These are phyloP conservation scores for Tetraodon nigroviridis DNA, from an alignment of 2,113 vertebrate genomes.

Conservation along the genomic window DNA sequence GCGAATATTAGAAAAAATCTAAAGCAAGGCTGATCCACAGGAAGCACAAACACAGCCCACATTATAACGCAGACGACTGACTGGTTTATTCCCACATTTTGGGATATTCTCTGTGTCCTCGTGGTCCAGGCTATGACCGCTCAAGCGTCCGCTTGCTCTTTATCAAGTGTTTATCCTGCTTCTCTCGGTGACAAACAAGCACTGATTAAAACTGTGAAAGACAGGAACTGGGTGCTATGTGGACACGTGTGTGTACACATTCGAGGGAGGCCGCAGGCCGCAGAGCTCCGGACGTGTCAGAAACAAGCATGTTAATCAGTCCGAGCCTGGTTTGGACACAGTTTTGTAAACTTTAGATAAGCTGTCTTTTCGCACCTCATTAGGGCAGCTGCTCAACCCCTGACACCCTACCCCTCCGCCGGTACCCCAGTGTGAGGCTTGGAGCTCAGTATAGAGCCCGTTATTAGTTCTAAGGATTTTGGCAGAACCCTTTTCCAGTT, in stretches of 20 bases:
- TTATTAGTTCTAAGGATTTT: not conserved
- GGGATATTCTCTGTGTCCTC: not conserved
- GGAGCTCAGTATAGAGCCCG: too few species aligned
- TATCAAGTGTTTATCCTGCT: slow-evolving; percentile 52
- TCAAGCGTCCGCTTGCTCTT: slow-evolving; percentile 14
- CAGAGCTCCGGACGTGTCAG: slow-evolving; percentile 27
- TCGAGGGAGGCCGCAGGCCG: slow-evolving; percentile 25
- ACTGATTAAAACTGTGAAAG: slow-evolving; percentile 48
- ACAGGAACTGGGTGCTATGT: slow-evolving; percentile 8
- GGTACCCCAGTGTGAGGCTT: not conserved
- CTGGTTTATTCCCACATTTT: not conserved
- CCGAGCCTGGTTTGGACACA: slow-evolving; percentile 34
- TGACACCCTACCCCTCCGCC: slow-evolving; percentile 11
- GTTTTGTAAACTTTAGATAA: slow-evolving; percentile 61
- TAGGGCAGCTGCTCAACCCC: slow-evolving; percentile 39
- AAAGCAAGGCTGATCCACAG: not conserved
- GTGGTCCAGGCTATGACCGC: not conserved
- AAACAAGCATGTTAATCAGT: slow-evolving; percentile 41
- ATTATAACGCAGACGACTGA: too few species aligned
- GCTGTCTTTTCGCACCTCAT: slow-evolving; percentile 59
- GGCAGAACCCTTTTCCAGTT: too few species aligned
- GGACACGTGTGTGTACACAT: slow-evolving; percentile 11
- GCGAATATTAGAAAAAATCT: not conserved
- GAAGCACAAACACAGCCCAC: too few species aligned
- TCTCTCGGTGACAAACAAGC: slow-evolving; percentile 38